phyloP scores from a whole-genome alignment of 1,140 invertebrate species.

The Portunus trituberculatus region DNA sequence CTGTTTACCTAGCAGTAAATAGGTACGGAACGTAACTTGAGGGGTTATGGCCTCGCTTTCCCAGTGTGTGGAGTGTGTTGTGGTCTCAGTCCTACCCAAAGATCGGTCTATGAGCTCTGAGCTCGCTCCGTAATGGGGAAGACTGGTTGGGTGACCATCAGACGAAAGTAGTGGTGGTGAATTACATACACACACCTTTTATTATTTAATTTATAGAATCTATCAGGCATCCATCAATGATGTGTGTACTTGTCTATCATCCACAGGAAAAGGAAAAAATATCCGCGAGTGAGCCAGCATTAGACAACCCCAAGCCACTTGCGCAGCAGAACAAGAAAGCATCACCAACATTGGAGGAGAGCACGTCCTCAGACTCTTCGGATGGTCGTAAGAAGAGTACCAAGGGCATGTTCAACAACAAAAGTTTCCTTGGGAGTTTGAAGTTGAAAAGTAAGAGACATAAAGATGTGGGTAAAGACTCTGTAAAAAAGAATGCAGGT shows the following conservation, averaged over 20 bases:
- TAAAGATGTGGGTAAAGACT: constrained; percentile 49
- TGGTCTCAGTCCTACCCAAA: too few relatives aligned
- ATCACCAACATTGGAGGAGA: constrained; percentile 44
- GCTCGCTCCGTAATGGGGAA: too few relatives aligned
- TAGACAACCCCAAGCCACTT: neutral
- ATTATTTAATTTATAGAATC: neutral
- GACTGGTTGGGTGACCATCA: too few relatives aligned
- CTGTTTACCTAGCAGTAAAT: too few relatives aligned
- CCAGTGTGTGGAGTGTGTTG: too few relatives aligned
- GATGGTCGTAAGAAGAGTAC: constrained; percentile 42
- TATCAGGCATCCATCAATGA: neutral
- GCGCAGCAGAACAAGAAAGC: constrained; percentile 30
- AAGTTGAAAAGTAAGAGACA: constrained; percentile 45
- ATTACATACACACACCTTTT: too few relatives aligned
- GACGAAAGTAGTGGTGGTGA: too few relatives aligned
- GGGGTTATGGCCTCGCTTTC: too few relatives aligned
- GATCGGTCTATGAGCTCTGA: too few relatives aligned
- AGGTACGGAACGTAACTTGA: too few relatives aligned
- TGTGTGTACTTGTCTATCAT: neutral
- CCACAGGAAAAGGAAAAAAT: constrained; percentile 55
- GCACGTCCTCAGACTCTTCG: constrained; percentile 52
- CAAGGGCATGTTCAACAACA: constrained; percentile 42
- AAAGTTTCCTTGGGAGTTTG: constrained; percentile 28
- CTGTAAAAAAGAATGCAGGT: constrained; percentile 40
- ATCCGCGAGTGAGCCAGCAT: constrained; percentile 51